Percentiles rank a stretch among this genome's conserved stretches.
Conservation (phyloP, 2,113 vertebrate species). For the Mesoclemmys tuberculata region DNA sequence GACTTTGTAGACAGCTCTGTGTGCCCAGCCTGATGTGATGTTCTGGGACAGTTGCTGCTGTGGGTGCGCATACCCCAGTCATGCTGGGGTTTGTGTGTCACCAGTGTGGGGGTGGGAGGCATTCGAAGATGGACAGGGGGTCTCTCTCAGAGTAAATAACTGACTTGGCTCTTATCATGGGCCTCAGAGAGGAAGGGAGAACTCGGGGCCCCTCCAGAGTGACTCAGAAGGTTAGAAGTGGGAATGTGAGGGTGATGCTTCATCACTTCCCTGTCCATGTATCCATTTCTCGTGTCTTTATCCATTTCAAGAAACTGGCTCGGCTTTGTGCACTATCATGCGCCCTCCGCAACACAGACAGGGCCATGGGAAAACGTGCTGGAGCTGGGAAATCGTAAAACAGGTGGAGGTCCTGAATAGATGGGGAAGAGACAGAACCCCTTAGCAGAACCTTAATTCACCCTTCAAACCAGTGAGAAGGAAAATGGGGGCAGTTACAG, state of each 20-base stretch:
- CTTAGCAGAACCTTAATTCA: not conserved
- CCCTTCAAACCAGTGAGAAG: not conserved
- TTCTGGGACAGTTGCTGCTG: conserved; percentile 68
- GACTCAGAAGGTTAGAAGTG: conserved; percentile 10
- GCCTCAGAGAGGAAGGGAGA: not conserved
- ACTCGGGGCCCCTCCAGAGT: not conserved
- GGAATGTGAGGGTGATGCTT: not conserved
- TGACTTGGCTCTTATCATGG: not conserved
- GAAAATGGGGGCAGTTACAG: not conserved
- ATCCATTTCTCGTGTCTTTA: conserved; percentile 54
- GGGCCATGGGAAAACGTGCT: not conserved
- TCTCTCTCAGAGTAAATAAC: not conserved
- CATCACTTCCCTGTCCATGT: conserved; percentile 15
- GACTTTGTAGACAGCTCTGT: conserved; percentile 15
- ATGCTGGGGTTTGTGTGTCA: conserved; percentile 26
- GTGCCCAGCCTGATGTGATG: conserved; percentile 30
- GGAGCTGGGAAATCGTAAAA: conserved; percentile 28
- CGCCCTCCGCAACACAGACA: not conserved
- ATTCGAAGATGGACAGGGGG: not conserved
- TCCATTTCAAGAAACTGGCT: conserved; percentile 68
- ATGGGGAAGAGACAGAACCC: not conserved
- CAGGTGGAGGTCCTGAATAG: not conserved
- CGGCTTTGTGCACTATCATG: not conserved
- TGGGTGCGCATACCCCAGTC: conserved; percentile 29
- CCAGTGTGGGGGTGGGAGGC: conserved; percentile 3